Evolutionary conservation across 2,113 vertebrate genomes (phyloP).

Genomic region (Electrona antarctica): DNA sequence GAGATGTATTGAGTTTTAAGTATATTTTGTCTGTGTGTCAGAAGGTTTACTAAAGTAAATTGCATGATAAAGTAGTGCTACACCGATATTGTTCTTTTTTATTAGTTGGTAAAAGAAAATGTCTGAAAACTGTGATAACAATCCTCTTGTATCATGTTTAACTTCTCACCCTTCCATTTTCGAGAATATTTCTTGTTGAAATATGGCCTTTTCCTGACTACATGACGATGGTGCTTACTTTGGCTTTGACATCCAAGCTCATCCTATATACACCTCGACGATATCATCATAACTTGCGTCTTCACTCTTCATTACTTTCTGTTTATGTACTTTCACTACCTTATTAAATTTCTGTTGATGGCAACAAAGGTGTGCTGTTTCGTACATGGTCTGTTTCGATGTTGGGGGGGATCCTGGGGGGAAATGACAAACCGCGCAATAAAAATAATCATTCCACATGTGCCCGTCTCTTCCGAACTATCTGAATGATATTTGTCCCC

Average conservation of each 20-base stretch:
- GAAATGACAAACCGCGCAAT: constrained; percentile 83
- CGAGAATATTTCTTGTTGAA: constrained; percentile 70
- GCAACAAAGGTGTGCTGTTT: constrained; percentile 80
- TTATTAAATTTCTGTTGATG: constrained; percentile 82
- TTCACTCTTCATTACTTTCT: constrained; percentile 73
- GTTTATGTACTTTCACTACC: constrained; percentile 80
- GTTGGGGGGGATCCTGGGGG: constrained; percentile 79
- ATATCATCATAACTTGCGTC: constrained; percentile 70
- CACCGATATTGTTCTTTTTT: constrained; percentile 77
- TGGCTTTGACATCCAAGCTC: constrained; percentile 78
- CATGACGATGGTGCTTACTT: constrained; percentile 83
- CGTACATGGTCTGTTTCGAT: constrained; percentile 80
- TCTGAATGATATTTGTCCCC: not conserved
- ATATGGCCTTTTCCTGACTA: constrained; percentile 78
- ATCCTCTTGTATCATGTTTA: constrained; percentile 80
- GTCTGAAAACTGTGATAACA: constrained; percentile 85
- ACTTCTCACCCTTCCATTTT: constrained; percentile 65
- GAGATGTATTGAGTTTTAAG: constrained; percentile 83
- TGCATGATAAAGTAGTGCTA: constrained; percentile 85
- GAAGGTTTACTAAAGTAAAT: constrained; percentile 85
- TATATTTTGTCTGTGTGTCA: constrained; percentile 86
- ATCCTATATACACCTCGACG: constrained; percentile 73
- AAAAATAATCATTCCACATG: constrained; percentile 79
- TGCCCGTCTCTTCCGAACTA: constrained; percentile 52
- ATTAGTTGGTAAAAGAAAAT: constrained; percentile 77